Percentiles rank a stretch among this genome's conserved stretches.
Conservation (phyloP, 2,797 vertebrate genomes). For the Pitangus sulphuratus region DNA sequence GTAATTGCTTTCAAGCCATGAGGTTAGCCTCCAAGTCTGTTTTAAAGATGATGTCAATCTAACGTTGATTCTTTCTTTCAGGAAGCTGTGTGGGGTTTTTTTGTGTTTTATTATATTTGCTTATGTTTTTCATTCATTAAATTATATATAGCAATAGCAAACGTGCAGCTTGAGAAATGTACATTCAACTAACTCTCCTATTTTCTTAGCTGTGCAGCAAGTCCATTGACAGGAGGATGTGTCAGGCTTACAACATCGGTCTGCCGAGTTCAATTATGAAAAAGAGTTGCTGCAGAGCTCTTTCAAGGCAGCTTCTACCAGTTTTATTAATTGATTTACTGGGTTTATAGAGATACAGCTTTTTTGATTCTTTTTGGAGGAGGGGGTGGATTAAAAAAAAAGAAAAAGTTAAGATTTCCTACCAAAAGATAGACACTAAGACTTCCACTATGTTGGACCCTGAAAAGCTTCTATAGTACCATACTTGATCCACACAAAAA, state of each 20-base stretch:
- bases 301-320: not conserved
- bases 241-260: not conserved
- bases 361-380: not conserved
- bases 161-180: not conserved
- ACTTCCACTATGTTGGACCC: not conserved
- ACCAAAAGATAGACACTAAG: not conserved
- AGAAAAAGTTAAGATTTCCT: not conserved
- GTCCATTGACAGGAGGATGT: not conserved
- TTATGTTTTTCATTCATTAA: not conserved
- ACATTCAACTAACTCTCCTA: not conserved
- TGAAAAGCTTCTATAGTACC: not conserved
- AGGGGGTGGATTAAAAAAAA: fast-evolving
- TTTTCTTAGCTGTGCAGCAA: not conserved
- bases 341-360: not conserved
- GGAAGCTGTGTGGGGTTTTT: not conserved
- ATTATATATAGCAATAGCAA: not conserved
- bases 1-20: not conserved
- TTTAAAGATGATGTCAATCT: not conserved
- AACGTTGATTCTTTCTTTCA: not conserved
- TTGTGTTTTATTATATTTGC: not conserved
- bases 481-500: not conserved
- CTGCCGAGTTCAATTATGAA: not conserved
- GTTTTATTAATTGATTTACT: not conserved
- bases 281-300: not conserved
- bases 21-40: not conserved